Base-by-base conservation (phyloP, 2,888 invertebrate genomes). In the Rhingia rostrata region DNA sequence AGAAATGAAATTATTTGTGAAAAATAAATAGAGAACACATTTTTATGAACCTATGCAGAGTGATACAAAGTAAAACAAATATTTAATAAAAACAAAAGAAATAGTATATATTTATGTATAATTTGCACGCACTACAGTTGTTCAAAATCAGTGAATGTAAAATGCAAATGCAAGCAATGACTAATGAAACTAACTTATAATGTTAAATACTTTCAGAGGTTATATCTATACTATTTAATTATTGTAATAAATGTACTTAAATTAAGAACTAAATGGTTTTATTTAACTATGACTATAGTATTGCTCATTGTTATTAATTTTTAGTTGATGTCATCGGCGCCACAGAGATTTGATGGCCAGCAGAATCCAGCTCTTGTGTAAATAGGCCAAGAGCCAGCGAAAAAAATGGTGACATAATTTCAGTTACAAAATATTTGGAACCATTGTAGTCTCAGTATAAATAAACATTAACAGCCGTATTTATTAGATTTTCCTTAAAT, bases 241-340 rank as follows among this genome's bases (percentile, higher is more conserved):
- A 74, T 49, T 67, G 54, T 49, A 80, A 80, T 80, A 80, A 80
- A 80, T 61, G 79, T 80, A 73, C 79, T 74, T 80, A 80, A 77
- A 67, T 61, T 67, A 67, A 66, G 41, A 78, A 64, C 39, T 9
- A 22, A 14, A 9, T 6, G 22, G 14, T 32, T 30, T 33, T 51
- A 51, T 33, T 45, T 49, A 30, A 49, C n/a, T 14, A 4, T 1
- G 9, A 30, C 22, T 22, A 4, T 1, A 39, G 22, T 22, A 22
- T 22, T 22, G 22, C 2, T 22, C 2, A 22, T 22, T 22, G 22
- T 22, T 22, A 2, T 22, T 22, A 1, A 22, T 22, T 2, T 22
- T 22, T 22, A 2, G 22, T 22, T 22, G 22, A 22, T 22, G 22
- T 22, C 22, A 22, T 22, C 22, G n/a, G n/a, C n/a, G n/a, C n/a